Evolutionary conservation across 2,797 vertebrate species (phyloP).

Genomic region (Botia almorhae): DNA sequence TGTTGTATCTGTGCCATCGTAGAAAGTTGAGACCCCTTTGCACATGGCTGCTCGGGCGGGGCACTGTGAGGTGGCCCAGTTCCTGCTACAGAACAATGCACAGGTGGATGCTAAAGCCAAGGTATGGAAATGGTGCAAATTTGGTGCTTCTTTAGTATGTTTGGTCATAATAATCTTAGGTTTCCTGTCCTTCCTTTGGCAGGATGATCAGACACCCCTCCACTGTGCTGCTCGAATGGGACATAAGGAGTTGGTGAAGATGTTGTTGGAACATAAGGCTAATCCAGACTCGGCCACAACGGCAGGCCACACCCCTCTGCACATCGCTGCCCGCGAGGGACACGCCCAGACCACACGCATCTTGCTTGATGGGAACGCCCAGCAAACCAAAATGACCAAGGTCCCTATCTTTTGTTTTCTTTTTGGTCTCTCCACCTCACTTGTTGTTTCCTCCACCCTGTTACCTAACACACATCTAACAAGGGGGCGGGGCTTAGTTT

Average conservation of each 20-base stretch:
- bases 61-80: slow-evolving; percentile 92
- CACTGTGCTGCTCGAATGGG: slow-evolving; percentile 95
- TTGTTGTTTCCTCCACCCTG: too few relatives aligned
- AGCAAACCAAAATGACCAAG: slow-evolving; percentile 95
- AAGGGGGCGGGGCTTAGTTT: background rate
- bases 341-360: slow-evolving; percentile 86
- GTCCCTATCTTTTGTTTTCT: slow-evolving; percentile 66
- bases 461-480: background rate
- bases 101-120: slow-evolving; percentile 95
- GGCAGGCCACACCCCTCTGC: slow-evolving; percentile 90
- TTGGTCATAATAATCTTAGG: background rate
- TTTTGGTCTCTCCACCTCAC: background rate
- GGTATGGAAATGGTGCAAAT: slow-evolving; percentile 71
- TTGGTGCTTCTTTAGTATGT: background rate
- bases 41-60: slow-evolving; percentile 97
- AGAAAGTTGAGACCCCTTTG: slow-evolving; percentile 96
- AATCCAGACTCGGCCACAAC: slow-evolving; percentile 90
- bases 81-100: slow-evolving; percentile 92
- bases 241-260: slow-evolving; percentile 88
- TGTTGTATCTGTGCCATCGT: slow-evolving; percentile 22
- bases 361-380: slow-evolving; percentile 88
- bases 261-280: slow-evolving; percentile 86
- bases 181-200: slow-evolving; percentile 4
- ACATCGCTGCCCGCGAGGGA: slow-evolving; percentile 89
- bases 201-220: slow-evolving; percentile 97